Evolutionary conservation across 2,113 vertebrate species (phyloP).

Genomic region (Mellivora capensis): DNA sequence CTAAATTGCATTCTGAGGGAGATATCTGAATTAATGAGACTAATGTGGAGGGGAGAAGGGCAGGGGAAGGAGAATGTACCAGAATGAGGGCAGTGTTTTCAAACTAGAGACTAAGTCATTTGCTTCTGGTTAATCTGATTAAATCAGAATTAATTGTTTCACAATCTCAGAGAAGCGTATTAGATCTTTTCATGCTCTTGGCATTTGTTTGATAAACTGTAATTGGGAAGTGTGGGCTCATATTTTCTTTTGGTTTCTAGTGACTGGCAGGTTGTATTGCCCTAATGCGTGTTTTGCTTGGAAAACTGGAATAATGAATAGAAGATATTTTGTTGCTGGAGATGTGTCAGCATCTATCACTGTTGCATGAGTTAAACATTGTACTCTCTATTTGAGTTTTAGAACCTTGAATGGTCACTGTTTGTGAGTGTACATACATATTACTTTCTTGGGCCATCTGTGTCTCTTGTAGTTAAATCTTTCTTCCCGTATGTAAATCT

Average conservation of each 20-base stretch:
- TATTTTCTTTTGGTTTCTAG: conserved; percentile 18
- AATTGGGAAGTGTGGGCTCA: not conserved
- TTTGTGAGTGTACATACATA: not conserved
- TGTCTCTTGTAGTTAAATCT: not conserved
- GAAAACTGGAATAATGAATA: conserved; percentile 12
- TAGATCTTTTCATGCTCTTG: not conserved
- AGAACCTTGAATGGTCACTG: not conserved
- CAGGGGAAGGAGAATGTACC: not conserved
- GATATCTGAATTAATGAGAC: not conserved
- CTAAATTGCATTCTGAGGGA: not conserved
- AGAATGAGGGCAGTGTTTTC: not conserved
- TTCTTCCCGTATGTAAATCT: not conserved
- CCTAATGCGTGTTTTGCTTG: not conserved
- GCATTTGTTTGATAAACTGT: not conserved
- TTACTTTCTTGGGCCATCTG: not conserved
- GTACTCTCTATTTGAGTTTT: not conserved
- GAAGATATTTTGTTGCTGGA: not conserved
- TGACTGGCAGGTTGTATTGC: not conserved
- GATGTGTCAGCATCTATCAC: not conserved
- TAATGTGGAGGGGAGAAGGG: too few relatives aligned
- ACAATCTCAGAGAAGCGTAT: not conserved
- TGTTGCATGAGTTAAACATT: not conserved
- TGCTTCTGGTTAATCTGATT: conserved; percentile 15
- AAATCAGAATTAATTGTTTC: conserved; percentile 22
- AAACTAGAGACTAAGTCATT: not conserved